A percentile compares a stretch with the other conserved stretches of the same genome.
phyloP scores from a whole-genome alignment of 2,888 invertebrate species.

The Sarcophaga carnaria region DNA sequence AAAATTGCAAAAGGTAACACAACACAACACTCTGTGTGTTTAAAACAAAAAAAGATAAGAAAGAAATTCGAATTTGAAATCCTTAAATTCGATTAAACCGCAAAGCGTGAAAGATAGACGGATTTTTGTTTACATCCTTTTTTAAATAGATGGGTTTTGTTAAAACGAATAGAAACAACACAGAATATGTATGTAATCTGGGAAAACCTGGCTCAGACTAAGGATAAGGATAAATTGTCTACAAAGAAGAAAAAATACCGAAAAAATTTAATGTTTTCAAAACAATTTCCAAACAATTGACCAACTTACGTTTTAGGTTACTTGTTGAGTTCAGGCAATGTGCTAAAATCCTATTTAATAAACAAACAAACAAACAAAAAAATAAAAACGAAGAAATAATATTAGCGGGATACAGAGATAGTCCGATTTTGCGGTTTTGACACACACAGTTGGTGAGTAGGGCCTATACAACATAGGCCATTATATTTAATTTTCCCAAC shows the following conservation, averaged over 20 bases:
- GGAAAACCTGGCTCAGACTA: neutral
- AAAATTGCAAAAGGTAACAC: conserved; percentile 16
- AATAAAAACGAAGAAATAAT: too few species aligned
- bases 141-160: too few species aligned
- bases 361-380: too few species aligned
- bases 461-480: neutral
- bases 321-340: too few species aligned
- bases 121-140: too few species aligned
- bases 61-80: conserved; percentile 22
- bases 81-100: conserved; percentile 70
- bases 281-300: conserved; percentile 18
- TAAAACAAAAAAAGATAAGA: neutral
- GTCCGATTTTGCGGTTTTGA: conserved; percentile 64
- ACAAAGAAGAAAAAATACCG: neutral
- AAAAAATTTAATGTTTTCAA: conserved; percentile 28
- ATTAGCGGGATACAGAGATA: neutral
- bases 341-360: too few species aligned
- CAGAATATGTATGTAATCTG: neutral
- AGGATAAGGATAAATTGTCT: neutral
- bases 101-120: conserved; percentile 66
- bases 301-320: neutral
- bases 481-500: conserved; percentile 13
- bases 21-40: conserved; percentile 1
- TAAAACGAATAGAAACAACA: conserved; percentile 19
- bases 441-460: conserved; percentile 47